Base-by-base conservation (phyloP, 2,113 vertebrate species). In the Tenrec ecaudatus region DNA sequence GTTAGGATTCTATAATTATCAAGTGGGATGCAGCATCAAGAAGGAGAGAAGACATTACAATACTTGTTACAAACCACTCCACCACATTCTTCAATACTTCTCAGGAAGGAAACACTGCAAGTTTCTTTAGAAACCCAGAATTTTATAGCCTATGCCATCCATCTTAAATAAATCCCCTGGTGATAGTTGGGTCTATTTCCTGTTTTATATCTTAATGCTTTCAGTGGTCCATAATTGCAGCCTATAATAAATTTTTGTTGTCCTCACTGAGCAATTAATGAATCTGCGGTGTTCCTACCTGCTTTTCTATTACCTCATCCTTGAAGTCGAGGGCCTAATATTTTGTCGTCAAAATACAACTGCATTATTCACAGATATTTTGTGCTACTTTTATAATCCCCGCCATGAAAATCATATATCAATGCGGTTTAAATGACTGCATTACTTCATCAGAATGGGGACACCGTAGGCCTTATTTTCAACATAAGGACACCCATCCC, bases 141-240 rank as follows among this genome's bases (percentile, higher is more conserved):
- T 81, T 91, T 92, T 92, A 62, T 60, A 76, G 66, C 43, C 79
- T 95, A 66, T 57, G 20, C 82, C 47, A 73, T 90, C 64, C 25
- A 62, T 88, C 76, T 88, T 88, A 43, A 91, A 84, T 40, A 92
- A 94, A 95, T 80, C 80, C 36, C 27, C 78, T 53, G 77, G 33
- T 88, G 76, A 88, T 77, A 92, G 81, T n/a, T 78, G 80, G 88
- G 43, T 93, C 80, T 43, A 47, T 89, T 95, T 96, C 79, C 82
- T 94, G 64, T 53, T 95, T 82, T 88, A 20, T 85, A 81, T 90
- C 27, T 64, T 78, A 95, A 77, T 31, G 43, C 25, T 96, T 19
- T 71, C 15, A 33, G 64, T 25, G 83, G 62, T 77, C 64, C 76
- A 78, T 6, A 71, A 71, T 3, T 71, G 73, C 33, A 91, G 38